Evolutionary conservation across 2,113 vertebrate genomes (phyloP).

Genomic region (Malaclemys terrapin): DNA sequence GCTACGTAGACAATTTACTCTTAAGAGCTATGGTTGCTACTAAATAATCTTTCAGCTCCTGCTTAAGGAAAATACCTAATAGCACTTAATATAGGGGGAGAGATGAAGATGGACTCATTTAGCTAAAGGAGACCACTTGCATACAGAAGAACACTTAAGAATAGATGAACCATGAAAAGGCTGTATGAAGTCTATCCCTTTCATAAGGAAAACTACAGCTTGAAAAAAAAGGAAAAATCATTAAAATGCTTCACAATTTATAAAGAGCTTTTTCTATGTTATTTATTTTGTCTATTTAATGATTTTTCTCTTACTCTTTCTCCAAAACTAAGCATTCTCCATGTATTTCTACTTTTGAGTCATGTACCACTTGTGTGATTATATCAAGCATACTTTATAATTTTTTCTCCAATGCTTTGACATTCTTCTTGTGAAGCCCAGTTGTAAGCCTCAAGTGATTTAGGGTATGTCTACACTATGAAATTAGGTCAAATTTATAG

Average conservation of each 20-base stretch:
- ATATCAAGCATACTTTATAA: slow-evolving; percentile 2
- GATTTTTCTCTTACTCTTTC: not conserved
- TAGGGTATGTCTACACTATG: too few species aligned
- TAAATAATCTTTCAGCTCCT: not conserved
- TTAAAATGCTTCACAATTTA: not conserved
- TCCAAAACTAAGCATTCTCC: not conserved
- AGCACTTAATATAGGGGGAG: not conserved
- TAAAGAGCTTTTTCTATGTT: not conserved
- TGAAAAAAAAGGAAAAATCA: not conserved
- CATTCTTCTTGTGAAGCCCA: not conserved
- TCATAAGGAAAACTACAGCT: not conserved
- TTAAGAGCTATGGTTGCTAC: not conserved
- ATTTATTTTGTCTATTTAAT: not conserved
- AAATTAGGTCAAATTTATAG: too few species aligned
- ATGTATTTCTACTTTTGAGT: not conserved
- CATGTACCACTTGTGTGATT: not conserved
- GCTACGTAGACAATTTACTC: not conserved
- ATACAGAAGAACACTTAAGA: not conserved
- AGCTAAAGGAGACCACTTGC: not conserved
- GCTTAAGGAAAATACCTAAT: not conserved
- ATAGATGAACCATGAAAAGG: not conserved
- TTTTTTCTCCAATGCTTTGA: not conserved
- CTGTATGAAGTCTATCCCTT: not conserved
- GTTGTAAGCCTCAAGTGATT: slow-evolving; percentile 27
- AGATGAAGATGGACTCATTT: not conserved